These are phyloP conservation scores for Ophion ventricosus DNA, from an alignment of 2,888 invertebrate species.

Conservation along the genomic window DNA sequence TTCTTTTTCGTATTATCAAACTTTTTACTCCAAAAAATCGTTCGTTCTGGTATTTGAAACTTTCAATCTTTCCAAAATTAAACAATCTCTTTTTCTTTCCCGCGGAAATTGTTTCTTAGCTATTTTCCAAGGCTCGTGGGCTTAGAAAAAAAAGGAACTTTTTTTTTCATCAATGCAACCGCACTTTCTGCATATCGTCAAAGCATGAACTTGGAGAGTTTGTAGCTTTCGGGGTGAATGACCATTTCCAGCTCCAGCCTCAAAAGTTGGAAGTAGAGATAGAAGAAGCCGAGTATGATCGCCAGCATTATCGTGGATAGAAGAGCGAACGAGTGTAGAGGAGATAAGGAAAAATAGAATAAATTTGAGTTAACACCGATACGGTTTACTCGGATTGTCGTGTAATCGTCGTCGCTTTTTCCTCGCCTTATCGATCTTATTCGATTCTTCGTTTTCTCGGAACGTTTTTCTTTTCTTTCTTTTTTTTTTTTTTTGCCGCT, in stretches of 20 bases:
- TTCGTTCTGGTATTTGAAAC: not conserved
- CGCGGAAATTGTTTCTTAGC: not conserved
- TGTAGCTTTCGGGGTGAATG: constrained; percentile 75
- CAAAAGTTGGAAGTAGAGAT: constrained; percentile 77
- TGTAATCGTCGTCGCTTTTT: not conserved
- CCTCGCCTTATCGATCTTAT: constrained; percentile 10
- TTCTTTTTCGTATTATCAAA: not conserved
- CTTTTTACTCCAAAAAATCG: not conserved
- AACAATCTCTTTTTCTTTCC: not conserved
- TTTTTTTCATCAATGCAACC: not conserved
- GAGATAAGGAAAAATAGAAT: not conserved
- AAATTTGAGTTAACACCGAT: not conserved
- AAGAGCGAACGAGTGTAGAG: not conserved
- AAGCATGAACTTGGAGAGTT: constrained; percentile 76
- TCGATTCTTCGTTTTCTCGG: not conserved
- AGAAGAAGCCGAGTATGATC: constrained; percentile 77
- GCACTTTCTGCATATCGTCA: constrained; percentile 56
- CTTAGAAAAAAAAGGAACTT: not conserved
- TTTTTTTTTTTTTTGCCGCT: constrained; percentile 14
- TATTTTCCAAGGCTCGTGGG: not conserved
- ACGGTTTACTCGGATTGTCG: not conserved
- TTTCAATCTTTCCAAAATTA: too few relatives aligned
- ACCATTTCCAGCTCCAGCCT: constrained; percentile 79
- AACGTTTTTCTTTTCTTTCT: too few relatives aligned
- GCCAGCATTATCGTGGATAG: constrained; percentile 72